Evolutionary conservation across 2,113 vertebrate species (phyloP), one percentile per base, ranked within the genome.

Genomic region (Psittacus erithacus): DNA sequence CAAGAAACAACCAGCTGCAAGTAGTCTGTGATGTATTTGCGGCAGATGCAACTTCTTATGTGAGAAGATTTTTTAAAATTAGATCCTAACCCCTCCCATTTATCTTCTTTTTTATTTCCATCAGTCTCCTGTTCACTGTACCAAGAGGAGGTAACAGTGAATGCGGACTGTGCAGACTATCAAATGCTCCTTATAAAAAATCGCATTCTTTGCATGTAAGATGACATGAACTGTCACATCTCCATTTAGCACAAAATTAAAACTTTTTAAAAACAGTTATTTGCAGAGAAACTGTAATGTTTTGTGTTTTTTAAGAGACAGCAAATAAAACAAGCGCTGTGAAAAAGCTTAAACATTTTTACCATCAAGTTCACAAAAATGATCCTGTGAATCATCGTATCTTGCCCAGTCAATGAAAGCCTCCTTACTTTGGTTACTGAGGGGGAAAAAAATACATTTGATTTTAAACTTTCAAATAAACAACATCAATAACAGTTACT

Each of bases 331-430:
- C 33, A 94, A 67, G 86, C 41, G 76, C 33, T 74, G 44, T 57
- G 57, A 95, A 82, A 82, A 82, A 93, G 60, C 55, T 95, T 95
- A 86, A 92, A 78, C 14, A 44, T 81, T 97, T 97, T 98, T 98
- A 99, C 99, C 99, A 74, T 99, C 99, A 79, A 99, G 98, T 94
- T 99, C 99, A 97, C 99, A 99, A 97, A 99, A 99, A 87, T 99
- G 98, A 95, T 99, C 99, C 97, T 99, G 99, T 80, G 99, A 99
- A 57, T 99, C 99, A 86, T 99, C 99, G 1, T 99, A 99, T 97
- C 99, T 98, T 76, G 99, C 99, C 99, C 99, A 99, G 97, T 99
- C 99, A 93, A 98, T 99, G 88, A 99, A 99, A 62, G 99, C 99
- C 97, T 99, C 98, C 97, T 99, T 99, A 96, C 98, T 99, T 98